Conservation (phyloP, 2,113 vertebrate genomes). For the Fregetta grallaria region DNA sequence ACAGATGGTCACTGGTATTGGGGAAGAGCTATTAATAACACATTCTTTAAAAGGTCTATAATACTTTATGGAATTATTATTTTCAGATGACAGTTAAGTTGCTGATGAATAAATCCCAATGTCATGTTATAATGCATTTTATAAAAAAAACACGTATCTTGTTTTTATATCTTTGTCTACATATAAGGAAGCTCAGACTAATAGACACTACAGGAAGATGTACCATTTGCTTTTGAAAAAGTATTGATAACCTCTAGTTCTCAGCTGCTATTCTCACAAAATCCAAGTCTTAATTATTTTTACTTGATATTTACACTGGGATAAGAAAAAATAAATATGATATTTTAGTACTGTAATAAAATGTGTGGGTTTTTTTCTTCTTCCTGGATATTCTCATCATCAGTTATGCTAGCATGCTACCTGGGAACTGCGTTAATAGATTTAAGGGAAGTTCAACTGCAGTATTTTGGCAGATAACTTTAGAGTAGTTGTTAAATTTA, state of each 20-base stretch:
- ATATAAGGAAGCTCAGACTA: background rate
- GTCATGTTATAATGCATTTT: background rate
- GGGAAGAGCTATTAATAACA: conserved; percentile 28
- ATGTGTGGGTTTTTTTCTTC: background rate
- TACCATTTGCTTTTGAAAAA: background rate
- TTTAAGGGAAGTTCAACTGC: background rate
- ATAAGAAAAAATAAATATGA: background rate
- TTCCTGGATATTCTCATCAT: background rate
- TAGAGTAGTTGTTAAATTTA: background rate
- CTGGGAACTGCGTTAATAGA: background rate
- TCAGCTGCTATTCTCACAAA: background rate
- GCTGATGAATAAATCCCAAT: background rate
- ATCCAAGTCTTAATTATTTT: background rate
- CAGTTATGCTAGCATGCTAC: background rate
- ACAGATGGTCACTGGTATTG: conserved; percentile 23
- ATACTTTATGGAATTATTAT: background rate
- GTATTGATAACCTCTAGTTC: background rate
- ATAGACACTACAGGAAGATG: background rate
- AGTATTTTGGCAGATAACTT: background rate
- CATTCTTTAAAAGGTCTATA: background rate
- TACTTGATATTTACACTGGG: background rate
- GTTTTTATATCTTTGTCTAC: background rate
- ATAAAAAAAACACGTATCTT: background rate
- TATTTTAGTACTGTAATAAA: background rate
- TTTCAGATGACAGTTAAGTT: background rate